Conservation (phyloP, 2,888 invertebrate species). For the Heterodera filipjevi region DNA sequence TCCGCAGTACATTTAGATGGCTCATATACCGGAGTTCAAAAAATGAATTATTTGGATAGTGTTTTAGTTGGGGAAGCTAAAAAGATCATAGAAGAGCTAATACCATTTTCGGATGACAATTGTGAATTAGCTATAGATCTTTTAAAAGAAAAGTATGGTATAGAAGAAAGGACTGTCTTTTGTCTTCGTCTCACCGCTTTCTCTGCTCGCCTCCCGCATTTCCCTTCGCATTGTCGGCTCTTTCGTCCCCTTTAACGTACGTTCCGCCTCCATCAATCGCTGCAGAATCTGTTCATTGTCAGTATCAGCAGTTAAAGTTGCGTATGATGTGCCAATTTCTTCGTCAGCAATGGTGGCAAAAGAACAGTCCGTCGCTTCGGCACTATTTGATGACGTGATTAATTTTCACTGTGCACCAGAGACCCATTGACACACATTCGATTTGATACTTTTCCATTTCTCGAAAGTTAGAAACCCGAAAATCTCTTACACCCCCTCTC, state of each 20-base stretch:
- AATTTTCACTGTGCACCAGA: too few relatives aligned
- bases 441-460: too few relatives aligned
- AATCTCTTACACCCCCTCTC: too few relatives aligned
- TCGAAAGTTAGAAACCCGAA: too few relatives aligned
- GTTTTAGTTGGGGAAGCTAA: not conserved
- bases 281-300: not conserved
- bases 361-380: not conserved
- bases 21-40: not conserved
- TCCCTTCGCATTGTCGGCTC: not conserved
- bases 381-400: not conserved
- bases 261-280: slow-evolving; percentile 24
- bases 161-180: not conserved
- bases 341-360: not conserved
- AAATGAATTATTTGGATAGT: slow-evolving; percentile 1
- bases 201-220: not conserved
- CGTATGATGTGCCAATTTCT: not conserved
- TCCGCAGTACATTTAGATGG: not conserved
- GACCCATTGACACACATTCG: too few relatives aligned
- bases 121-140: not conserved
- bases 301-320: not conserved
- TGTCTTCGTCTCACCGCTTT: not conserved
- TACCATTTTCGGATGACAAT: not conserved
- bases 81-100: not conserved
- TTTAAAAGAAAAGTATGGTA: slow-evolving; percentile 8
- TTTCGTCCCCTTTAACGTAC: not conserved